Percentiles rank a stretch among this genome's conserved stretches.
Evolutionary conservation across 2,113 vertebrate genomes (phyloP).

Genomic region (Notarius lentiginosus): DNA sequence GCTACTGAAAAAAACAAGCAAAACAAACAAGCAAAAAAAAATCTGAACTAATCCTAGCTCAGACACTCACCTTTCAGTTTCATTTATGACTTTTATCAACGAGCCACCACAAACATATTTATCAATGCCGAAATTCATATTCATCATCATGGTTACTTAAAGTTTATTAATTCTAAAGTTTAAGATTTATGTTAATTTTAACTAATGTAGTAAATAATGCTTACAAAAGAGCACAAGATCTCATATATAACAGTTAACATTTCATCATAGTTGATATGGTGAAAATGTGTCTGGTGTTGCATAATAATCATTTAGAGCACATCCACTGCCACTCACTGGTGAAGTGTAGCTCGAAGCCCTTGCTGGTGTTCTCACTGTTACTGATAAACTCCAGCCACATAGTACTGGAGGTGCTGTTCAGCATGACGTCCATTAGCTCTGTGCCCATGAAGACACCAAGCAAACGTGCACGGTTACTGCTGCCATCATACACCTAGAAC

Average conservation of each 20-base stretch:
- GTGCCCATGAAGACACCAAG: conserved; percentile 85
- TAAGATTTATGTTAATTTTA: not conserved
- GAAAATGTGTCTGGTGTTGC: not conserved
- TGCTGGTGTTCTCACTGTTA: conserved; percentile 86
- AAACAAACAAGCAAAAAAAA: not conserved
- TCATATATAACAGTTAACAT: not conserved
- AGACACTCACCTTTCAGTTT: not conserved
- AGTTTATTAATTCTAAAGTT: not conserved
- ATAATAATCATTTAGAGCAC: not conserved
- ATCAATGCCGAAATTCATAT: not conserved
- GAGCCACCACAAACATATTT: not conserved
- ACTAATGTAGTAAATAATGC: not conserved
- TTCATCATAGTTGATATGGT: not conserved
- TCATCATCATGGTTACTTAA: not conserved
- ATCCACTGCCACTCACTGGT: conserved; percentile 80
- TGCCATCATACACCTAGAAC: conserved; percentile 90
- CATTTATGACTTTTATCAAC: not conserved
- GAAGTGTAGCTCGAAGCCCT: conserved; percentile 94
- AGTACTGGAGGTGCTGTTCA: conserved; percentile 96
- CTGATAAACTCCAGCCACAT: conserved; percentile 96
- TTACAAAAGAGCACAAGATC: not conserved
- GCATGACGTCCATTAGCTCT: conserved; percentile 81
- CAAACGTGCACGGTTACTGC: conserved; percentile 84
- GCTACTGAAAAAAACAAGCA: not conserved
- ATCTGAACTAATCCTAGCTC: not conserved